A percentile compares a stretch with the other conserved stretches of the same genome.
Evolutionary conservation across 2,888 invertebrate species (phyloP).

Genomic region (Trachelus stipa): DNA sequence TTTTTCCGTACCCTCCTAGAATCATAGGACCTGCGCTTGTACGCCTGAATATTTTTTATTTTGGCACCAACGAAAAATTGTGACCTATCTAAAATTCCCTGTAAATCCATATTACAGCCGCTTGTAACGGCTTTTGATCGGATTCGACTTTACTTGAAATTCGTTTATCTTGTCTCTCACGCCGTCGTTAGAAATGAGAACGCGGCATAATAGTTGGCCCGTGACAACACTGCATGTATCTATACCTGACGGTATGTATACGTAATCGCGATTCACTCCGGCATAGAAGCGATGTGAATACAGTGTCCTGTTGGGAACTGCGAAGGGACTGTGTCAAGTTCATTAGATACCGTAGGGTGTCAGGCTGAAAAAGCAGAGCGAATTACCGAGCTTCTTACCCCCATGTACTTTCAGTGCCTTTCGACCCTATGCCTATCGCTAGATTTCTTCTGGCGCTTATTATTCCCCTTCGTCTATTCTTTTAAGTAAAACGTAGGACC

Average conservation of each 20-base stretch:
- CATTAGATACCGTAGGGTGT: neutral
- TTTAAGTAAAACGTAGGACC: neutral
- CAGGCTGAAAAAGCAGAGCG: neutral
- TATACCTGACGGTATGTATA: neutral
- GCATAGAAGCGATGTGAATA: neutral
- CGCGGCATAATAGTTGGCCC: constrained; percentile 44
- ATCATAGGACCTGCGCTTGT: neutral
- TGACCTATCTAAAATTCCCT: neutral
- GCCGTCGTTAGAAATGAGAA: constrained; percentile 42
- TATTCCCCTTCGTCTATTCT: neutral
- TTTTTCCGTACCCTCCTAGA: neutral
- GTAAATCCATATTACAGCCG: neutral
- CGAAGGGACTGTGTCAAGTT: neutral
- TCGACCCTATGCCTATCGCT: neutral
- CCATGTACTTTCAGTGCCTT: neutral
- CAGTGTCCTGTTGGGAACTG: neutral
- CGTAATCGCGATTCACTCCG: constrained; percentile 30
- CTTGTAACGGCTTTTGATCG: neutral
- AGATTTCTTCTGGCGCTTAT: neutral
- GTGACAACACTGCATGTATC: constrained; percentile 38
- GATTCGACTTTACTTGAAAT: constrained; percentile 9
- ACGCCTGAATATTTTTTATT: neutral
- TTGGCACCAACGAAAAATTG: neutral
- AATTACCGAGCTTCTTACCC: neutral
- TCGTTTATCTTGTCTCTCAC: constrained; percentile 24